Conservation (phyloP, 2,113 vertebrate species). For the Percina caprodes region DNA sequence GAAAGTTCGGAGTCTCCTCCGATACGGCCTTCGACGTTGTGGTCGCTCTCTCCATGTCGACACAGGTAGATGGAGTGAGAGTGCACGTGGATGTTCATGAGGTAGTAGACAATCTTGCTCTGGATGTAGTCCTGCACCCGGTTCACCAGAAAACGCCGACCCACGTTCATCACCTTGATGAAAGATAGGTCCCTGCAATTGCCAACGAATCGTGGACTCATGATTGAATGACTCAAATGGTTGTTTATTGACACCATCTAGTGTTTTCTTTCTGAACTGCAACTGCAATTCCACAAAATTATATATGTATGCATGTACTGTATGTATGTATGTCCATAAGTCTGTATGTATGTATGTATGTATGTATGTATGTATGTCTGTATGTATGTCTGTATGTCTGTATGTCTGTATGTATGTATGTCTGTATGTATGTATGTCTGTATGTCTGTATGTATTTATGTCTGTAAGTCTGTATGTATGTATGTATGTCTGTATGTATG, state of each 20-base stretch:
- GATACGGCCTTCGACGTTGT: slow-evolving; percentile 91
- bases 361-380: too few relatives aligned
- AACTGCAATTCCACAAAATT: not conserved
- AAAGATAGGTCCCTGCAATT: slow-evolving; percentile 91
- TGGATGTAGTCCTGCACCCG: slow-evolving; percentile 98
- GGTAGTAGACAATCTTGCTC: slow-evolving; percentile 99
- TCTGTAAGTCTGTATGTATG: too few relatives aligned
- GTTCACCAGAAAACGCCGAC: slow-evolving; percentile 95
- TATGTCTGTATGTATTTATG: too few relatives aligned
- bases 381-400: too few relatives aligned
- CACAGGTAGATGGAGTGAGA: slow-evolving; percentile 97
- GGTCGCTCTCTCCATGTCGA: slow-evolving; percentile 94
- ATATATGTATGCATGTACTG: too few relatives aligned
- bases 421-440: too few relatives aligned
- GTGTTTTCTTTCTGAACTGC: slow-evolving; percentile 39
- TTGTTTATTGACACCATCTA: slow-evolving; percentile 45
- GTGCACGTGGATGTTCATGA: slow-evolving; percentile 98
- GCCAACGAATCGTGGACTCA: accelerated
- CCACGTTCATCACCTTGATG: slow-evolving; percentile 98
- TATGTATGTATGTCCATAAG: too few relatives aligned
- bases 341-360: too few relatives aligned
- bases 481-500: too few relatives aligned
- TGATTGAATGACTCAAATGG: not conserved
- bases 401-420: too few relatives aligned
- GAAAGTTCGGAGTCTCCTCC: slow-evolving; percentile 95